Conservation (phyloP, 2,113 vertebrate genomes). For the Anolis carolinensis region DNA sequence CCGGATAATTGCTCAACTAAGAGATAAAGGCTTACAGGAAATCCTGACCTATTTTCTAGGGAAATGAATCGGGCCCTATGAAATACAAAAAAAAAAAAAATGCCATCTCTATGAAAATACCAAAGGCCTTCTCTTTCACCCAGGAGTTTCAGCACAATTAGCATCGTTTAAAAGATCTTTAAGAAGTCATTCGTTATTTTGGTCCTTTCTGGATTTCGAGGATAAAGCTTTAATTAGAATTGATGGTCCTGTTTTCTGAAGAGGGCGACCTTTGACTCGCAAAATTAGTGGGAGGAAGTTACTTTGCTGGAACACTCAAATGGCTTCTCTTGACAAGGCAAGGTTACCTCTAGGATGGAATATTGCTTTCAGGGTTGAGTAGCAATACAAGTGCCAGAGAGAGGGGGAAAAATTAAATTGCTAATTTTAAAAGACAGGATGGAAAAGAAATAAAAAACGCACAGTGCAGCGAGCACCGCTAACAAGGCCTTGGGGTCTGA, state of each 20-base stretch:
- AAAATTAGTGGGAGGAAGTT: slow-evolving; percentile 20
- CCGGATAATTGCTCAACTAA: not conserved
- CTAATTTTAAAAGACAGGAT: slow-evolving; percentile 22
- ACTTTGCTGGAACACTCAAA: not conserved
- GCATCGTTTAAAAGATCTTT: slow-evolving; percentile 32
- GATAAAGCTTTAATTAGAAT: slow-evolving; percentile 50
- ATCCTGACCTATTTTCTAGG: too few species aligned
- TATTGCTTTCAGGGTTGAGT: slow-evolving; percentile 35
- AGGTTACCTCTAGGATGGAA: slow-evolving; percentile 23
- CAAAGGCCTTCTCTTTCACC: slow-evolving; percentile 26
- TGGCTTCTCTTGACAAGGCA: slow-evolving; percentile 12
- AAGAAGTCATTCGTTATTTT: slow-evolving; percentile 35
- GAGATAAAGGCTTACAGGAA: not conserved
- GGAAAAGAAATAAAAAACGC: slow-evolving; percentile 36
- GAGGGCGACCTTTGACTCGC: slow-evolving; percentile 46
- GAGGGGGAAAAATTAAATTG: slow-evolving; percentile 16
- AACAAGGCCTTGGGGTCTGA: slow-evolving; percentile 28
- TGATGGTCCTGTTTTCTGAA: slow-evolving; percentile 29
- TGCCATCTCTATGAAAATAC: slow-evolving; percentile 20
- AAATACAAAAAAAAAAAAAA: not conserved
- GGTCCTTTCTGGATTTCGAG: slow-evolving; percentile 43
- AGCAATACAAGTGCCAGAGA: slow-evolving; percentile 9
- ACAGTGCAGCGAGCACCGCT: slow-evolving; percentile 11
- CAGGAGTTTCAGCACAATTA: slow-evolving; percentile 38
- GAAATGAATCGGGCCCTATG: not conserved